A percentile compares a stretch with the other conserved stretches of the same genome.
phyloP scores from a whole-genome alignment of 1,140 invertebrate genomes.

The Steinernema feltiae region DNA sequence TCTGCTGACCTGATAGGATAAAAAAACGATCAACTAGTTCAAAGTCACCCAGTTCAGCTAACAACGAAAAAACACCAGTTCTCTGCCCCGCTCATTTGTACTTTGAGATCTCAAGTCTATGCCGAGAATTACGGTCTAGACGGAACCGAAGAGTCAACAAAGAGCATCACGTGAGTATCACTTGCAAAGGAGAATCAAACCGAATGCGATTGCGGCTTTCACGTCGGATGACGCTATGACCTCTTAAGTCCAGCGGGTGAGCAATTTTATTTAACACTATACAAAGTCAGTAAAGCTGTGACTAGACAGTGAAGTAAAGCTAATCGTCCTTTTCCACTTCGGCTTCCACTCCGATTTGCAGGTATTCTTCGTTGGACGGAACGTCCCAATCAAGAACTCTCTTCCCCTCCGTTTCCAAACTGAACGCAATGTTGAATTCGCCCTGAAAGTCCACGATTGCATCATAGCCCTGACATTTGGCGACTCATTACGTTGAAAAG shows the following conservation, averaged over 20 bases:
- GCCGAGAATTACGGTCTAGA: too few species aligned
- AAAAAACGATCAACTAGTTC: too few species aligned
- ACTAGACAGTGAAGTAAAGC: neutral
- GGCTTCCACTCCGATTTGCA: constrained; percentile 38
- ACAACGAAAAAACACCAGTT: too few species aligned
- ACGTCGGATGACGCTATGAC: too few species aligned
- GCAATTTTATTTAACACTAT: neutral
- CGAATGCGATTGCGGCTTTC: too few species aligned
- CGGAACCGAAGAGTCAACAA: too few species aligned
- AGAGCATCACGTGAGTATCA: neutral
- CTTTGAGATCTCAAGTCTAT: too few species aligned
- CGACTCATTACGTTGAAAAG: constrained; percentile 45
- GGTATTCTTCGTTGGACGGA: constrained; percentile 39
- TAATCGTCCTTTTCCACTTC: neutral
- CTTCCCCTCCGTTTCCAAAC: constrained; percentile 40
- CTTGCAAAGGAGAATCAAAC: too few species aligned
- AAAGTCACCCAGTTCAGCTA: too few species aligned
- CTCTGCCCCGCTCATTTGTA: too few species aligned
- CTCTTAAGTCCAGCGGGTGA: too few species aligned
- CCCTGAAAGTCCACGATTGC: constrained; percentile 35
- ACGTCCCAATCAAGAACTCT: constrained; percentile 43
- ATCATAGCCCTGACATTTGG: neutral
- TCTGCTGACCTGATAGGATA: neutral
- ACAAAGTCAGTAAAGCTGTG: neutral
- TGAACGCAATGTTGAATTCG: constrained; percentile 44